These are phyloP conservation scores for Dicaeum eximium DNA, from an alignment of 2,113 vertebrate genomes.

Conservation along the genomic window DNA sequence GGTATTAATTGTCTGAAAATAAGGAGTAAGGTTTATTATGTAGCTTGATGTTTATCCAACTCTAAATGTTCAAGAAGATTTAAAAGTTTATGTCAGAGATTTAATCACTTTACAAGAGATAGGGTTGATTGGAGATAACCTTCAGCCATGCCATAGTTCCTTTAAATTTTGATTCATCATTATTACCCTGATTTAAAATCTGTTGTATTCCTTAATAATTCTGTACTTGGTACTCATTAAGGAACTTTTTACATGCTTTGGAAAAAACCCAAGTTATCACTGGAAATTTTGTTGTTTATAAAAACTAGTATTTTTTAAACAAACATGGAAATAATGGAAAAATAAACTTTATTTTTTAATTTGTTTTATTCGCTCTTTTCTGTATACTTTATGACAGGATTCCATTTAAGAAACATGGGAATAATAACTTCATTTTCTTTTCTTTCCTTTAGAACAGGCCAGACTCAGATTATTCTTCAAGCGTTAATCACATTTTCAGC, in stretches of 20 bases:
- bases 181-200: background rate
- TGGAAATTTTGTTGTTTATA: background rate
- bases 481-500: background rate
- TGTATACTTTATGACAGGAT: background rate
- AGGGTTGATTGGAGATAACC: background rate
- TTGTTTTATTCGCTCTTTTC: background rate
- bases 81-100: background rate
- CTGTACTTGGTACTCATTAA: background rate
- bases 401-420: background rate
- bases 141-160: background rate
- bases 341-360: background rate
- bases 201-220: background rate
- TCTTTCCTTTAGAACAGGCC: background rate
- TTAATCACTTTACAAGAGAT: constrained; percentile 9
- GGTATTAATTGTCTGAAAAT: background rate
- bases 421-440: background rate
- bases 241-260: background rate
- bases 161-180: background rate
- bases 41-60: background rate
- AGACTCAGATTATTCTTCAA: background rate
- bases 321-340: background rate
- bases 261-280: background rate
- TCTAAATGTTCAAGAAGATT: background rate
- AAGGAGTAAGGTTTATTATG: background rate
- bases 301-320: background rate